phyloP scores from a whole-genome alignment of 2,888 invertebrate species.

The Limnephilus marmoratus region DNA sequence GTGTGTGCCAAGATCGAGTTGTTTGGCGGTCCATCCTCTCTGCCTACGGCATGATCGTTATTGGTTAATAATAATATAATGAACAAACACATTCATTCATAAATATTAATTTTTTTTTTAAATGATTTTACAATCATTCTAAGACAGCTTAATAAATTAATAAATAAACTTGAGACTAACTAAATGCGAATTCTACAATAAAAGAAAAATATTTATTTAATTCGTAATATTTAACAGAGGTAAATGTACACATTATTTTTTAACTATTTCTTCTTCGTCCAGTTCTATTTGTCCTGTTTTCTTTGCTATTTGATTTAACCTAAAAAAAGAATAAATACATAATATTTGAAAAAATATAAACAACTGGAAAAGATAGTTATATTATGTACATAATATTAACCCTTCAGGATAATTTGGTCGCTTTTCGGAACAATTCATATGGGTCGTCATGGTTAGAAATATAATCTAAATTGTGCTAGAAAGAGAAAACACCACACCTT shows the following conservation, averaged over 20 bases:
- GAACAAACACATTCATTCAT: neutral
- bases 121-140: neutral
- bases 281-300: conserved; percentile 78
- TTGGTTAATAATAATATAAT: neutral
- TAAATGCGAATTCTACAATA: neutral
- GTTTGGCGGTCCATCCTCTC: too few relatives aligned
- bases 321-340: conserved; percentile 43
- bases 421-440: too few relatives aligned
- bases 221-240: neutral
- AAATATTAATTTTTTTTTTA: too few relatives aligned
- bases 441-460: too few relatives aligned
- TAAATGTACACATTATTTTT: conserved; percentile 43
- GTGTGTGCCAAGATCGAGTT: too few relatives aligned
- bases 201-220: neutral
- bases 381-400: too few relatives aligned
- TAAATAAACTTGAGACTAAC: neutral
- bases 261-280: conserved; percentile 73
- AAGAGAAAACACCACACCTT: too few relatives aligned
- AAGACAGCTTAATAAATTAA: neutral
- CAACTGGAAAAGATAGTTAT: too few relatives aligned
- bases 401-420: too few relatives aligned
- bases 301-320: conserved; percentile 82
- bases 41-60: too few relatives aligned
- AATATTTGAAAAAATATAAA: too few relatives aligned
- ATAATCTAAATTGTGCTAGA: too few relatives aligned